Evolutionary conservation across 2,888 invertebrate species (phyloP), one percentile per base, ranked within the genome.

Genomic region (Synanthedon vespiformis): DNA sequence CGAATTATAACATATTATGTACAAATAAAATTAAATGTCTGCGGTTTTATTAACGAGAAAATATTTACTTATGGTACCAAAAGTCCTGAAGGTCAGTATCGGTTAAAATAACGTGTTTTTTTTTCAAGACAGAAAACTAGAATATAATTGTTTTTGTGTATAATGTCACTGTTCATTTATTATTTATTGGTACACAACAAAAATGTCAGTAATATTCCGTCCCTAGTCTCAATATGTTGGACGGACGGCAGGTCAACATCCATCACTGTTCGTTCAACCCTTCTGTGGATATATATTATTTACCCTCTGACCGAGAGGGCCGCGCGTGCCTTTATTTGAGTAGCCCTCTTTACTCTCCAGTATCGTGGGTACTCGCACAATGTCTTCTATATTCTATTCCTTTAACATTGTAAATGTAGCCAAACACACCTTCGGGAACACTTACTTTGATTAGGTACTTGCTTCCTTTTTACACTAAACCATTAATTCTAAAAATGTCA

Each of bases 211-310:
- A 56, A 57, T 56, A 49, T 22, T 49, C 44, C 51, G 40, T 18
- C 22, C 59, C 58, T 58, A 60, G 60, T 61, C 60, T 57, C 65
- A 65, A 68, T 70, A 65, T 63, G 66, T 64, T 66, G 61, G 56
- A 58, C 58, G 48, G 61, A 54, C 61, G 64, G 63, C 61, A 60
- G 57, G 57, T 58, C 48, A 58, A 61, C 67, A 71, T 73, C 70
- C 66, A 72, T 72, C 72, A 72, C 64, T 53, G 61, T 56, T 61
- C 62, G 63, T 61, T 60, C 62, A 66, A 67, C 68, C 70, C 67
- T 67, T 64, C 60, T 57, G 56, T 58, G 53, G 54, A 55, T 57
- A 72, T 73, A 69, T 74, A 74, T 72, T 74, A 75, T 73, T 74
- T 70, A 73, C 71, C 66, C 67, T 63, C 62, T 65, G 67, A 48